Evolutionary conservation across 2,113 vertebrate genomes (phyloP).

Genomic region (Limanda limanda): DNA sequence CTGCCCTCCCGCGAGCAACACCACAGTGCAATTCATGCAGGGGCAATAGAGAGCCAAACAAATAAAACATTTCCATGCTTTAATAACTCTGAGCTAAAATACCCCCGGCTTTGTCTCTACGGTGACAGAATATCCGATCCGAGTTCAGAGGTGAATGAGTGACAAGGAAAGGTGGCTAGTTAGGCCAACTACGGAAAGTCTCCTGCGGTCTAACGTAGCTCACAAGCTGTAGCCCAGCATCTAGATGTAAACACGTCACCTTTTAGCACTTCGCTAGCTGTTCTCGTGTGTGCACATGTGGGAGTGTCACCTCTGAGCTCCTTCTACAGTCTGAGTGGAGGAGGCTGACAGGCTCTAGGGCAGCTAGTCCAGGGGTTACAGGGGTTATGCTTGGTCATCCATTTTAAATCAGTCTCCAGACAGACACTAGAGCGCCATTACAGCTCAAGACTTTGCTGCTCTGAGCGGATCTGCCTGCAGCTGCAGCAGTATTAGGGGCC

Average conservation of each 20-base stretch:
- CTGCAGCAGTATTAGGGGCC: constrained; percentile 47
- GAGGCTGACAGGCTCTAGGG: constrained; percentile 56
- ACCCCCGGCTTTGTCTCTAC: constrained; percentile 21
- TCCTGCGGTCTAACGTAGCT: background rate
- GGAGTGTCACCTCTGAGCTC: constrained; percentile 46
- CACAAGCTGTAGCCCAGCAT: background rate
- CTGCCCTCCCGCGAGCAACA: background rate
- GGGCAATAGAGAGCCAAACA: constrained; percentile 33
- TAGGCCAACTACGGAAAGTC: background rate
- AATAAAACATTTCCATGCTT: constrained; percentile 32
- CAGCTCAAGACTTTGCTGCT: constrained; percentile 52
- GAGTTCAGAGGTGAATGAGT: constrained; percentile 13
- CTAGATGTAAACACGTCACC: constrained; percentile 39
- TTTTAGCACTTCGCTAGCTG: constrained; percentile 15
- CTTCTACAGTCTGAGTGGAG: constrained; percentile 43
- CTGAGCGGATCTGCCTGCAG: constrained; percentile 45
- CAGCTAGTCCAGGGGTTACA: constrained; percentile 67
- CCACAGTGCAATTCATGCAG: constrained; percentile 42
- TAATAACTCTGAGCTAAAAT: constrained; percentile 36
- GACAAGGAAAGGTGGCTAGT: background rate
- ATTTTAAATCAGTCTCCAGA: constrained; percentile 80
- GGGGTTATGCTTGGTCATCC: constrained; percentile 75
- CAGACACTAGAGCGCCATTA: constrained; percentile 67
- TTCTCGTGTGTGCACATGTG: constrained; percentile 14
- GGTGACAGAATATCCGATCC: constrained; percentile 6